phyloP scores from a whole-genome alignment of 2,888 invertebrate species.

The Sesia apiformis region DNA sequence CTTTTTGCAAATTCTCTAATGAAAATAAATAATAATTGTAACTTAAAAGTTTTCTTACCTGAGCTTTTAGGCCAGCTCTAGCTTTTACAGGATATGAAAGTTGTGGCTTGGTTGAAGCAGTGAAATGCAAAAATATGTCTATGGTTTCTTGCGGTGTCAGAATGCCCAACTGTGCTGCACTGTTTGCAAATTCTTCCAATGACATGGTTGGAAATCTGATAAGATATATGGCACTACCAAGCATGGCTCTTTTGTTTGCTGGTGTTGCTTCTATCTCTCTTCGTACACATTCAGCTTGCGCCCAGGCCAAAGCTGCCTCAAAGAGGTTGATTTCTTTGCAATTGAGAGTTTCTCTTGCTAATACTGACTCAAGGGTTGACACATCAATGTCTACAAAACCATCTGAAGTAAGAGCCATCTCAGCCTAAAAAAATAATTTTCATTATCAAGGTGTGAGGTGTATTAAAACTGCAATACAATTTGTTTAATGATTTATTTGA shows the following conservation, averaged over 20 bases:
- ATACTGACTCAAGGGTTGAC: conserved; percentile 92
- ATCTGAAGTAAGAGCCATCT: conserved; percentile 95
- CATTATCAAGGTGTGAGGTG: neutral
- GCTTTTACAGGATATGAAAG: conserved; percentile 88
- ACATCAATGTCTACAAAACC: conserved; percentile 97
- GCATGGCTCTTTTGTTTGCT: conserved; percentile 83
- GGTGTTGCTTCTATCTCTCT: conserved; percentile 87
- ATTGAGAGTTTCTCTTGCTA: conserved; percentile 94
- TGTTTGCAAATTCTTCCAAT: conserved; percentile 92
- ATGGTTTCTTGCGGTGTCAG: conserved; percentile 94
- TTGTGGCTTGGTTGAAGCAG: conserved; percentile 89
- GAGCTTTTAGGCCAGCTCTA: conserved; percentile 91
- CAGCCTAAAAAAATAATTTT: conserved; percentile 78
- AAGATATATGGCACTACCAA: conserved; percentile 87
- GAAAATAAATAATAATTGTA: neutral
- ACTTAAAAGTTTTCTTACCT: conserved; percentile 66
- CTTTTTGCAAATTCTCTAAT: neutral
- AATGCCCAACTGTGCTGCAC: conserved; percentile 94
- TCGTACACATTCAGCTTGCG: conserved; percentile 90
- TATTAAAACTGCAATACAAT: conserved; percentile 74
- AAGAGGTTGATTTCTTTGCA: conserved; percentile 94
- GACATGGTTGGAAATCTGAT: conserved; percentile 96
- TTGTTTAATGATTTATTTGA: conserved; percentile 52
- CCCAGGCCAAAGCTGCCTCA: conserved; percentile 95
- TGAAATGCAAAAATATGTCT: conserved; percentile 95